Base-by-base conservation (phyloP, 2,888 invertebrate genomes). In the Lasioglossum marginatum region DNA sequence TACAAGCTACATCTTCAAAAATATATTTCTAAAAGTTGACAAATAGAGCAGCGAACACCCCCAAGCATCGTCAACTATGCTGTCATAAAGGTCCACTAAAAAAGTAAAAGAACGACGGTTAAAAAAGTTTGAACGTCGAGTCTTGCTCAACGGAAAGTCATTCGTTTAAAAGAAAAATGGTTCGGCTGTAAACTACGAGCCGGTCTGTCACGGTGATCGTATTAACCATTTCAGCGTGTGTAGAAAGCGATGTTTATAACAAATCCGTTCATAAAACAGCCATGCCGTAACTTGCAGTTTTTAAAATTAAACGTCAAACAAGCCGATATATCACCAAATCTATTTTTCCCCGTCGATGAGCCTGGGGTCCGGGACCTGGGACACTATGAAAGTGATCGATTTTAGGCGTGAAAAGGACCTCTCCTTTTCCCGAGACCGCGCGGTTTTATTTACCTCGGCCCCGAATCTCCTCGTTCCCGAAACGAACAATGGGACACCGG, bases 281-380 rank as follows among this genome's bases (percentile, higher is more conserved):
- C 34, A 4, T 19, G 34, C 68, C 68, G 34, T 68, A 68, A 68
- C 37, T 68, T 68, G 19, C 68, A 68, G 68, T 68, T 68, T 68
- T 68, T 34, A 37, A 68, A 68, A 68, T 68, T 68, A 68, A 68
- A 68, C 68, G 68, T 68, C 68, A 68, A 68, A 68, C 68, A 37
- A 37, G 34, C 37, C 19, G 37, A 68, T 68, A 68, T 68, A 10
- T 68, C 68, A 68, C 10, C 37, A 37, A 68, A 34, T 68, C 68
- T 68, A 68, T 68, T 68, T 68, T 68, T 37, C 68, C 37, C 68
- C 68, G 68, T 68, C 68, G 37, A 68, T 68, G 37, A 68, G 10
- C 37, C 68, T 16, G 16, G 14, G 27, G 10, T 8, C 68, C 37
- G 37, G 23, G 27, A 31, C 14, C 63, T 2, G 63, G 31, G 31